Conservation (phyloP, 1,140 invertebrate genomes). For the Latrodectus geometricus region DNA sequence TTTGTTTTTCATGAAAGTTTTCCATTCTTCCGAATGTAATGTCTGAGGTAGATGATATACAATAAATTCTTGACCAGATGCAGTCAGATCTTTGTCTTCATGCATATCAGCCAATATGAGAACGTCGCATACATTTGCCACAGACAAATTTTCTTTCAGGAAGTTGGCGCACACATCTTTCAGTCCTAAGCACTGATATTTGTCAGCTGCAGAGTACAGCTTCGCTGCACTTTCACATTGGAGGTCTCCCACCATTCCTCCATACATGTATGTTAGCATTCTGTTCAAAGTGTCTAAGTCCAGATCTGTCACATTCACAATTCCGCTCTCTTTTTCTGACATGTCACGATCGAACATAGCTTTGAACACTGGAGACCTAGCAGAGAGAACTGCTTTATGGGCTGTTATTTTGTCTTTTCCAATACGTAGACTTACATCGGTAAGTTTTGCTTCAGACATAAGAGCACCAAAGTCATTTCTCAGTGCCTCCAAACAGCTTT, state of each 20-base stretch:
- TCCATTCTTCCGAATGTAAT: not conserved
- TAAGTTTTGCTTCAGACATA: not conserved
- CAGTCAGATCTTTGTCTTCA: not conserved
- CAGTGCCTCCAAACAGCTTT: not conserved
- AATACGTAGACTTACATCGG: not conserved
- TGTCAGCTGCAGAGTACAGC: conserved; percentile 19
- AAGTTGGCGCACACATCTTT: not conserved
- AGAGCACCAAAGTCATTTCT: not conserved
- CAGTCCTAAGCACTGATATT: not conserved
- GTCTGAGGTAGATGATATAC: not conserved
- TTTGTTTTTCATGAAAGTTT: not conserved
- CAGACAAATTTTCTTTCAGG: not conserved
- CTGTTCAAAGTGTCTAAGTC: not conserved
- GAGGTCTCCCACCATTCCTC: not conserved
- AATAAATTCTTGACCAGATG: not conserved
- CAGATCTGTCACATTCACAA: not conserved
- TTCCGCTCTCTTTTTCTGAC: conserved; percentile 80
- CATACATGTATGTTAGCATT: not conserved
- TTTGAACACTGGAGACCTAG: conserved; percentile 92
- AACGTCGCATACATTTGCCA: not conserved
- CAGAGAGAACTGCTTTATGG: conserved; percentile 96
- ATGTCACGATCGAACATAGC: conserved; percentile 99
- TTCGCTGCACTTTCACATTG: not conserved
- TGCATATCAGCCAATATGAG: not conserved
- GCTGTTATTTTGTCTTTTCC: conserved; percentile 74